phyloP scores from a whole-genome alignment of 2,797 vertebrate species.

The Hyperoplus lanceolatus region DNA sequence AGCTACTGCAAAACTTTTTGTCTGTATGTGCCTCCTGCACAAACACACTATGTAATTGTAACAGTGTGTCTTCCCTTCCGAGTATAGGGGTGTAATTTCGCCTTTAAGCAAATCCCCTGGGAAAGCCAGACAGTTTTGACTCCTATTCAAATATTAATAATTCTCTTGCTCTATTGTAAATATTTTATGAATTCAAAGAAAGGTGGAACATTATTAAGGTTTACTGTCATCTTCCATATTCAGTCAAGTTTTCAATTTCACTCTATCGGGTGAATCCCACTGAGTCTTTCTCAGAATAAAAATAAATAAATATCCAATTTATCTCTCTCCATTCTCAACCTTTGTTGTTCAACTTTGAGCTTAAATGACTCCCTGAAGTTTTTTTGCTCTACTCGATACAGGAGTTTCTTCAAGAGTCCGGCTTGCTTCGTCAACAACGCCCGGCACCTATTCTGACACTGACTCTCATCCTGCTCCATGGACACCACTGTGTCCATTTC shows the following conservation, averaged over 20 bases:
- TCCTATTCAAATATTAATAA: conserved; percentile 14
- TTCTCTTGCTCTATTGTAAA: conserved; percentile 32
- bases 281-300: conserved; percentile 18
- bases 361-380: neutral
- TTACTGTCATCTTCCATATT: conserved; percentile 45
- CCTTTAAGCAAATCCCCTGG: neutral
- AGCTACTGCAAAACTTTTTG: neutral
- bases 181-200: conserved; percentile 31
- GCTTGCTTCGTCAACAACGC: neutral
- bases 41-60: neutral
- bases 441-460: no score
- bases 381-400: no score
- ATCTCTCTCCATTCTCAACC: neutral
- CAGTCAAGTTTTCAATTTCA: conserved; percentile 35
- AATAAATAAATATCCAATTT: conserved; percentile 14
- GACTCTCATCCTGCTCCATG: no score
- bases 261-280: conserved; percentile 9
- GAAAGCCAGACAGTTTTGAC: conserved; percentile 1
- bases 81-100: neutral
- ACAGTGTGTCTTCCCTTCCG: neutral
- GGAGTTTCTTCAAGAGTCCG: neutral
- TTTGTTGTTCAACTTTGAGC: conserved; percentile 9
- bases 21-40: neutral
- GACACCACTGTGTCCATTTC: no score
- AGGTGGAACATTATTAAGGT: conserved; percentile 4